Base-by-base conservation (phyloP, 1,140 invertebrate species). In the Drosophila funebris region DNA sequence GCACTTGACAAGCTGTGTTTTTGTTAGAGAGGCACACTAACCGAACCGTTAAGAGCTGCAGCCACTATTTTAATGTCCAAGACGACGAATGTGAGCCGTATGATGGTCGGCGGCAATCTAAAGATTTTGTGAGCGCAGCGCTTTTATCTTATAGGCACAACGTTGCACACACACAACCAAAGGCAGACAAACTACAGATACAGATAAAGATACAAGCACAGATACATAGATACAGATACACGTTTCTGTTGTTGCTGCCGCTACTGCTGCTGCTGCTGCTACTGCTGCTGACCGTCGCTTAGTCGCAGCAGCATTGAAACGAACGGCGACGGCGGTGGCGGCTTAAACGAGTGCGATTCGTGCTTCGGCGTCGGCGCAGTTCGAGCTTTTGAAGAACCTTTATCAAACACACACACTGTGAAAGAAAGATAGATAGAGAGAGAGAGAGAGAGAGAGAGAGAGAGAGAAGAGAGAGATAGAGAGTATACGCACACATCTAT, bases 81-180 rank as follows among this genome's bases (percentile, higher is more conserved):
- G 22, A 63, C 16, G 16, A 48, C 29, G 20, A 57, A 18, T 43
- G 56, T 39, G 41, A 68, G 37, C 27, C 48, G 48, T 33, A 18
- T 67, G 75, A 37, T 76, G 75, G 78, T 82, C 82, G 82, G 41
- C 71, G 78, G 67, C 83, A 78, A 78, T 87, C 83, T 87, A 69
- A 87, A 78, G 83, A 72, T 78, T 72, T 66, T 41, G 67, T 66
- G 67, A 75, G 75, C 78, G 29, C 36, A 60, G 44, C 62, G 74
- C 74, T 82, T 81, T 60, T 75, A 75, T 87, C 81, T 87, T 85
- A 85, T 87, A 85, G 69, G 43, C 64, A 16, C 69, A 60, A 13
- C 16, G 37, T 44, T 13, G 33, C 31, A 57, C 33, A 22, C 13
- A 33, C 13, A 44, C 24, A 44, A n/a, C 29, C 0, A 24, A 11